These are phyloP conservation scores for Platalea minor DNA, from an alignment of 2,797 vertebrate genomes.

Conservation along the genomic window DNA sequence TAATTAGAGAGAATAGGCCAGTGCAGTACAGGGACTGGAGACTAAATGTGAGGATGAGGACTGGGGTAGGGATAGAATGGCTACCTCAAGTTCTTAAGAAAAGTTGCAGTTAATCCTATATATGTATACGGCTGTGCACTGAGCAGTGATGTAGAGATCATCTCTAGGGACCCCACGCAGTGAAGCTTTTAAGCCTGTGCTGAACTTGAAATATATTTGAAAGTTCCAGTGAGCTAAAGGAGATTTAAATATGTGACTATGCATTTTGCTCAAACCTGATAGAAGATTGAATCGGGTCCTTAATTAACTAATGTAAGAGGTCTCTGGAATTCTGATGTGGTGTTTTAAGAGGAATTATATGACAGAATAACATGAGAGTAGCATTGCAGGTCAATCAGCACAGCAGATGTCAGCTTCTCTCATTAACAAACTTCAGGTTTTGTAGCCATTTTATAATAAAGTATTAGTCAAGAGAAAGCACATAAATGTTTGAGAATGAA, in stretches of 20 bases:
- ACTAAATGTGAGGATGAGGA: background rate
- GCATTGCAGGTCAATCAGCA: background rate
- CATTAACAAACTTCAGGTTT: background rate
- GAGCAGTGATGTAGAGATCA: background rate
- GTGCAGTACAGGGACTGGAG: background rate
- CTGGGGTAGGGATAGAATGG: background rate
- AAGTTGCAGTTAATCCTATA: background rate
- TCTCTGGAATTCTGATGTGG: background rate
- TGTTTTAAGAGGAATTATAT: background rate
- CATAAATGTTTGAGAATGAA: background rate
- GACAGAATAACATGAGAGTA: background rate
- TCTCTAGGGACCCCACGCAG: background rate
- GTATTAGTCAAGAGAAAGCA: background rate
- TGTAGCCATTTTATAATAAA: background rate
- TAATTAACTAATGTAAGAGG: background rate
- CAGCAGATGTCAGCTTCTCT: background rate
- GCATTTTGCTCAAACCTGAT: background rate
- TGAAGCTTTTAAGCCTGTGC: background rate
- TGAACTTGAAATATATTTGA: background rate
- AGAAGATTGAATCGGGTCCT: background rate
- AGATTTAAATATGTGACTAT: background rate
- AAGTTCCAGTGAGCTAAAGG: background rate
- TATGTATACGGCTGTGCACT: background rate
- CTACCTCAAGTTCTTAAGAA: background rate
- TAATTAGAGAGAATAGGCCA: rapidly evolving